Conservation (phyloP, 2,113 vertebrate genomes). For the Lophochroa leadbeateri region DNA sequence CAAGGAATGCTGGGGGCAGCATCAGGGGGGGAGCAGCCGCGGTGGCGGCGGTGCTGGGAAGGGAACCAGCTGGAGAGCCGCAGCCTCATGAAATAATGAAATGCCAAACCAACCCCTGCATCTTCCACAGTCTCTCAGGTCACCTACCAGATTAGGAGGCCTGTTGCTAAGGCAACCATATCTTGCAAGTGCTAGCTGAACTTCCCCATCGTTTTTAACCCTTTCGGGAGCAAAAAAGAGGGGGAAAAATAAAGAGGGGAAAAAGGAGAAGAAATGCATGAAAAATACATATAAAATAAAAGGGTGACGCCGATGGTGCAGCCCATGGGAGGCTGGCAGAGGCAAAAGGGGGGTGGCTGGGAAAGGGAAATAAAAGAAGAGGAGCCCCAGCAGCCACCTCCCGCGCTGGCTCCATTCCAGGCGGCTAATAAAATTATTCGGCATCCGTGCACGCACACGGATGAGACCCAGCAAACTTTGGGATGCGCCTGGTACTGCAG, state of each 20-base stretch:
- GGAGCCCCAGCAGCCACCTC: conserved; percentile 26
- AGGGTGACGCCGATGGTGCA: neutral
- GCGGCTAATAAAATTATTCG: conserved; percentile 18
- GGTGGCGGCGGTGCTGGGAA: conserved; percentile 70
- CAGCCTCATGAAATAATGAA: conserved; percentile 84
- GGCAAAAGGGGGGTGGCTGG: neutral
- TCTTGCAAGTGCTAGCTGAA: conserved; percentile 86
- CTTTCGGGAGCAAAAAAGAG: conserved; percentile 61
- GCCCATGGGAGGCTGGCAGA: neutral
- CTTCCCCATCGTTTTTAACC: conserved; percentile 88
- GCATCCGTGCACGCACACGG: conserved; percentile 20
- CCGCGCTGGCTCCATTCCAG: conserved; percentile 48
- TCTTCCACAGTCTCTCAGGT: conserved; percentile 89
- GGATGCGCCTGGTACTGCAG: conserved; percentile 33
- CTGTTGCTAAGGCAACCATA: conserved; percentile 92
- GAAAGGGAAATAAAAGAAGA: conserved; percentile 3
- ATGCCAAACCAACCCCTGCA: conserved; percentile 85
- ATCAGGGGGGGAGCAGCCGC: neutral
- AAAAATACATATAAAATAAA: neutral
- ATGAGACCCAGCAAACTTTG: conserved; percentile 61
- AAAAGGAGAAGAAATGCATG: neutral
- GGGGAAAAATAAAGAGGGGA: neutral
- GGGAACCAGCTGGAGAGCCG: conserved; percentile 82
- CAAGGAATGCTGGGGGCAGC: conserved; percentile 73
- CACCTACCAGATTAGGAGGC: conserved; percentile 92